Evolutionary conservation across 2,113 vertebrate genomes (phyloP).

Genomic region (Esox niger): DNA sequence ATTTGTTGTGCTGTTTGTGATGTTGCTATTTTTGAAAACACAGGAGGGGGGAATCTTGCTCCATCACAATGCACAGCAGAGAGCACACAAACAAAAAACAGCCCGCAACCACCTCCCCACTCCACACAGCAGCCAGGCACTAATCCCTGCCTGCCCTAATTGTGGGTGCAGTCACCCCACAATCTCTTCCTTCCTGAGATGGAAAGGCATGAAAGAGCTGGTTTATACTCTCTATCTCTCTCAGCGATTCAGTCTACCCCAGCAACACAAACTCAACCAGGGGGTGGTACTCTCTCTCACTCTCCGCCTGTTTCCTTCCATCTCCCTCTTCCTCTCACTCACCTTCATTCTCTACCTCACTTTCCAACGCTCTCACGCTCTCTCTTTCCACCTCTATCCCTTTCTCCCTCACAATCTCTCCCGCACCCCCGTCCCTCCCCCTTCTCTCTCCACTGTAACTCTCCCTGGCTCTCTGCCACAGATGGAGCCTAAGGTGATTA

Average conservation of each 20-base stretch:
- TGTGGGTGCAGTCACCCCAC: conserved; percentile 58
- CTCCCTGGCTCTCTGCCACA: conserved; percentile 9
- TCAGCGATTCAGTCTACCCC: conserved; percentile 46
- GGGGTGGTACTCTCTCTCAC: conserved; percentile 59
- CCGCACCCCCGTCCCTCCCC: too few species aligned
- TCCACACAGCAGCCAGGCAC: conserved; percentile 26
- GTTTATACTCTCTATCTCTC: conserved; percentile 43
- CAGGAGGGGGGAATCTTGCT: conserved; percentile 12
- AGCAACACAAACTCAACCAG: conserved; percentile 46
- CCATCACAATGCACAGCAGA: conserved; percentile 44
- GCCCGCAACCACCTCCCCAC: conserved; percentile 57
- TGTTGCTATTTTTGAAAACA: conserved; percentile 53
- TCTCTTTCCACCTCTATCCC: neutral
- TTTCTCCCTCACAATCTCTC: neutral
- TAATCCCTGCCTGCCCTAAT: conserved; percentile 70
- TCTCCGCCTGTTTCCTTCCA: conserved; percentile 30
- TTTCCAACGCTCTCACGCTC: neutral
- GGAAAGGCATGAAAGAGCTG: conserved; percentile 18
- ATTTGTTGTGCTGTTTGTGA: conserved; percentile 54
- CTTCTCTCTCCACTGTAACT: conserved; percentile 27
- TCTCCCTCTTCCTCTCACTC: conserved; percentile 21
- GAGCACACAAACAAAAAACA: conserved; percentile 61
- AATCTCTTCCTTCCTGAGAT: conserved; percentile 38
- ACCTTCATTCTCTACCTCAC: neutral
- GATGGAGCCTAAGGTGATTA: conserved; percentile 60